phyloP scores from a whole-genome alignment of 2,797 vertebrate genomes.

The Coregonus suidteri region DNA sequence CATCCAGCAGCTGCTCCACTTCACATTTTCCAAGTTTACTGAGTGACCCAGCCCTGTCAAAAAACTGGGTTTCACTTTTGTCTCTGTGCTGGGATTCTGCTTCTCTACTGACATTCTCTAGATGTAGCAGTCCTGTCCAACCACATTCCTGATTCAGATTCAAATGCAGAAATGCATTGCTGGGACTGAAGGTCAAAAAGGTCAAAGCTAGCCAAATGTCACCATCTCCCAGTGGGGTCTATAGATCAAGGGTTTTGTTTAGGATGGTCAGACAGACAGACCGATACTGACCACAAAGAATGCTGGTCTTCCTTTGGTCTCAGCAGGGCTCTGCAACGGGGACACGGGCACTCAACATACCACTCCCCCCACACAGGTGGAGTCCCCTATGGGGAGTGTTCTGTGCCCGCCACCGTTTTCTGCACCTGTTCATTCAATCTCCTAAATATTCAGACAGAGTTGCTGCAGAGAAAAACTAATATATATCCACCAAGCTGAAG shows the following conservation, averaged over 20 bases:
- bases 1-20: slow-evolving; percentile 36
- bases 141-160: neutral
- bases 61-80: slow-evolving; percentile 28
- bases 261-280: slow-evolving; percentile 43
- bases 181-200: slow-evolving; percentile 35
- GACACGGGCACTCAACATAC: slow-evolving; percentile 35
- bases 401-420: neutral
- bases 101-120: slow-evolving; percentile 24
- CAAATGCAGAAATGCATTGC: neutral
- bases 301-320: slow-evolving; percentile 30
- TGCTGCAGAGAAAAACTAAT: no score
- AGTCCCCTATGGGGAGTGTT: neutral
- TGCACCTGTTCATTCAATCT: neutral
- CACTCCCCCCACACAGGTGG: slow-evolving; percentile 11
- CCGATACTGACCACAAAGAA: slow-evolving; percentile 45
- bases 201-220: slow-evolving; percentile 61
- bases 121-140: neutral
- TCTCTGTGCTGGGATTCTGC: slow-evolving; percentile 36
- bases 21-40: neutral
- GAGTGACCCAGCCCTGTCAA: slow-evolving; percentile 40
- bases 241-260: slow-evolving; percentile 58
- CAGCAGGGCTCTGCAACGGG: slow-evolving; percentile 36
- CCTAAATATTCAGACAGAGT: no score
- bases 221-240: slow-evolving; percentile 44
- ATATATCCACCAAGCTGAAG: neutral